Evolutionary conservation across 2,797 vertebrate genomes (phyloP), one percentile per base, ranked within the genome.

Genomic region (Melanogrammus aeglefinus): DNA sequence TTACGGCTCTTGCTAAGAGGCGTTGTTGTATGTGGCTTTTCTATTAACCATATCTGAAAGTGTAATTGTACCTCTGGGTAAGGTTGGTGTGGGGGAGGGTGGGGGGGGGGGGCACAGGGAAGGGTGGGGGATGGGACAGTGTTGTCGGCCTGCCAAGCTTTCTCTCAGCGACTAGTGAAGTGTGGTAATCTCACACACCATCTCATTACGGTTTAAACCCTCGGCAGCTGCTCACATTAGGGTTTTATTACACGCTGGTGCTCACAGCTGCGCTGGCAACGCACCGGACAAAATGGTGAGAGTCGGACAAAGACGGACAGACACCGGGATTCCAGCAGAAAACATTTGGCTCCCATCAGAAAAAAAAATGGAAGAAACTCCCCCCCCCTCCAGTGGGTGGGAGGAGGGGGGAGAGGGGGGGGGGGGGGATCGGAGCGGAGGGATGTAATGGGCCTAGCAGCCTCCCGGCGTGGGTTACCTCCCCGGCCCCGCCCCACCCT

Each of bases 131-230:
- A 44, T 44, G 75, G 81, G 80, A 35, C 79, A 77, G 85, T 82
- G 86, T 89, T 91, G 91, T 91, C 73, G 85, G 86, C 86, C 87
- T 92, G 91, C 91, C 92, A 92, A 79, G 90, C 87, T 91, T 89
- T 92, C 91, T 91, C 88, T 92, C 88, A 91, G 91, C 85, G 89
- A 91, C 90, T 88, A 93, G 90, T 83, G 81, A 90, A 92, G 93
- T 92, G 92, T 93, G 91, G 91, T 93, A 92, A 94, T 94, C 93
- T 94, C 93, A 93, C 93, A 94, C 93, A 93, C 93, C 92, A 92
- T 94, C 94, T 94, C 94, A 94, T 94, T 94, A 94, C 89, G 90
- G 91, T 91, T 90, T 92, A 93, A 92, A 94, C 92, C 91, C 90
- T 88, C 87, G 90, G 92, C 94, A 95, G 94, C 93, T 95, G 93